phyloP scores from a whole-genome alignment of 2,113 vertebrate genomes.

The Drymodes brunneopygia region DNA sequence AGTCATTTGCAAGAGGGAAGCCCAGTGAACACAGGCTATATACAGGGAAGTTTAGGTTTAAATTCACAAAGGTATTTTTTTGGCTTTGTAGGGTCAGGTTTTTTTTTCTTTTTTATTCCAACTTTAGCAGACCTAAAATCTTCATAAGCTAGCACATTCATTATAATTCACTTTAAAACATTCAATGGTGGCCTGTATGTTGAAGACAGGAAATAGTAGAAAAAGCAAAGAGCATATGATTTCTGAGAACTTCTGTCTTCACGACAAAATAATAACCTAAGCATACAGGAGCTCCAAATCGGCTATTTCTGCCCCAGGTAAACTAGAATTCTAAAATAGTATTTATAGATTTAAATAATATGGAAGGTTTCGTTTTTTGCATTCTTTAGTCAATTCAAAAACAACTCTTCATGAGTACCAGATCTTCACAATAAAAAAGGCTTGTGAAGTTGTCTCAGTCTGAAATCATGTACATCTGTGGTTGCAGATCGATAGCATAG shows the following conservation, averaged over 20 bases:
- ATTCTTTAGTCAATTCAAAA: not conserved
- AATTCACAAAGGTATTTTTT: not conserved
- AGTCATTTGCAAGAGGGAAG: not conserved
- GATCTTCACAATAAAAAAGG: not conserved
- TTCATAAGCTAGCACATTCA: not conserved
- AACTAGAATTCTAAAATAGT: not conserved
- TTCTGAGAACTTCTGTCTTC: not conserved
- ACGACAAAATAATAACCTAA: conserved; percentile 17
- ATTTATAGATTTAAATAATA: conserved; percentile 11
- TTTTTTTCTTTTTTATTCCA: not conserved
- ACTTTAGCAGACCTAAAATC: not conserved
- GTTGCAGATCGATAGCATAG: not conserved
- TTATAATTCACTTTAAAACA: conserved; percentile 11
- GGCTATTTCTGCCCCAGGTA: not conserved
- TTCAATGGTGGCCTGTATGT: not conserved
- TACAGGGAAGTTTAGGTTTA: not conserved
- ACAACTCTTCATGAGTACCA: not conserved
- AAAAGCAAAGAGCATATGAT: not conserved
- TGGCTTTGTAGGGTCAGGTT: not conserved
- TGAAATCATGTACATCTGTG: not conserved
- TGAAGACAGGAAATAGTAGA: conserved; percentile 5
- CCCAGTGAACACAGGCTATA: not conserved
- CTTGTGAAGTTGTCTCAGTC: not conserved
- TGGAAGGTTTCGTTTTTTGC: not conserved
- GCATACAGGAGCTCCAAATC: not conserved